These are phyloP conservation scores for Nineta flava DNA, from an alignment of 2,888 invertebrate species.

Conservation along the genomic window DNA sequence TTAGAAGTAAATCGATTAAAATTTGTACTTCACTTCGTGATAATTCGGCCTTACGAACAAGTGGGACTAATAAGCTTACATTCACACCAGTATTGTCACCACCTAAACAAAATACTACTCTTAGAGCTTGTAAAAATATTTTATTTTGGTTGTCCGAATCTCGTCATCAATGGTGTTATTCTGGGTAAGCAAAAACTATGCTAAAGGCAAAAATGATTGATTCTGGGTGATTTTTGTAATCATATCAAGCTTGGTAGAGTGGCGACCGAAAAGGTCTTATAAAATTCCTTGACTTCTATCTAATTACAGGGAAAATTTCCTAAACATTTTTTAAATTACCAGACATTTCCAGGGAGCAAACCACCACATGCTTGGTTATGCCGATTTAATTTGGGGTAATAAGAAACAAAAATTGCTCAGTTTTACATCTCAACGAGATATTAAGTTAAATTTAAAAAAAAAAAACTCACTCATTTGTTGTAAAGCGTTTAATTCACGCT, in stretches of 20 bases:
- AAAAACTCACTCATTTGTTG: constrained; percentile 35
- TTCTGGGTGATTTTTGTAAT: no score
- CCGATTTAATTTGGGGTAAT: no score
- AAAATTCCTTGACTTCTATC: no score
- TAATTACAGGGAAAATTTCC: no score
- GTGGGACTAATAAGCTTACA: constrained; percentile 50
- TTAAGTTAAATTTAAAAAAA: constrained; percentile 8
- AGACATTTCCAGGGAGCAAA: no score
- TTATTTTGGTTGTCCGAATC: background rate
- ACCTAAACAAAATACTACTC: constrained; percentile 33
- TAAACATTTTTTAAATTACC: no score
- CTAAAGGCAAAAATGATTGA: background rate
- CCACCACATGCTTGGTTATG: no score
- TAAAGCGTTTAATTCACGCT: constrained; percentile 33
- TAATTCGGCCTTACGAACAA: constrained; percentile 65
- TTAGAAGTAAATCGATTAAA: constrained; percentile 74
- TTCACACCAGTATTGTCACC: constrained; percentile 54
- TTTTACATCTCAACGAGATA: background rate
- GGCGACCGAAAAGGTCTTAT: no score
- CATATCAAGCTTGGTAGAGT: no score
- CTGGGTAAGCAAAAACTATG: constrained; percentile 4
- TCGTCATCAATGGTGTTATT: background rate
- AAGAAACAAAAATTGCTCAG: no score
- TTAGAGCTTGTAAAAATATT: no score
- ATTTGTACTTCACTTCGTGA: constrained; percentile 79